Base-by-base conservation (phyloP, 2,797 vertebrate species). In the Thunnus albacares region DNA sequence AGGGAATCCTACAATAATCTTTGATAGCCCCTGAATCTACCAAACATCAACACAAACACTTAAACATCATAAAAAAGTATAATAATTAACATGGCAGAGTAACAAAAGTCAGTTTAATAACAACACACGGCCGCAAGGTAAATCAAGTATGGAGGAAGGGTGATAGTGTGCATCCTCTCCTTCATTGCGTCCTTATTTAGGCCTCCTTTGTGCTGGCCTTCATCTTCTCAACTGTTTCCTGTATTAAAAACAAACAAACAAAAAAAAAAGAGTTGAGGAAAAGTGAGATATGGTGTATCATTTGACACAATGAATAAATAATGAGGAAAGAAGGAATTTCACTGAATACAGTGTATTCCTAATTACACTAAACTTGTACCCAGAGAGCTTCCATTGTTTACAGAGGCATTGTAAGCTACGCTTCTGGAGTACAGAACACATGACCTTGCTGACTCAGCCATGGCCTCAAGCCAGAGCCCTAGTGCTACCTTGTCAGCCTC, bases 191-290 rank as follows among this genome's bases (percentile, higher is more conserved):
- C 70, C 84, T 74, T 49, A 59, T 91, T 96, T 94, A 98, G 91
- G 95, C 96, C 88, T 99, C 97, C 93, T 99, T 99, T 93, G 96
- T 96, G 95, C 94, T 97, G 87, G 89, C 71, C 92, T 95, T 97
- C 96, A 96, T 96, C 94, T 98, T 98, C 94, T 98, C 97, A 7
- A 96, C 95, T 0, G 98, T 99, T 84, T 98, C 98, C 98, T 99
- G 89, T 26, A 28, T 75, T 71, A 2, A 68, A 78, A 71, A 78
- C 24, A 56, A 71, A 8, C 4, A 67, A 13, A 30, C 28, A 35
- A 68, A 22, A 51, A 20, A 6, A 8, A 51, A 20, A 51, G 18
- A 11, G 3, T 18, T 74, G 33, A 75, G 59, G 11, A 56, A 14
- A 53, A 3, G 8, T 53, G 0, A 71, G 7, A 69, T 49, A 8